These are phyloP conservation scores for Cryptocephalus moraei DNA, from an alignment of 2,888 invertebrate species.

Conservation along the genomic window DNA sequence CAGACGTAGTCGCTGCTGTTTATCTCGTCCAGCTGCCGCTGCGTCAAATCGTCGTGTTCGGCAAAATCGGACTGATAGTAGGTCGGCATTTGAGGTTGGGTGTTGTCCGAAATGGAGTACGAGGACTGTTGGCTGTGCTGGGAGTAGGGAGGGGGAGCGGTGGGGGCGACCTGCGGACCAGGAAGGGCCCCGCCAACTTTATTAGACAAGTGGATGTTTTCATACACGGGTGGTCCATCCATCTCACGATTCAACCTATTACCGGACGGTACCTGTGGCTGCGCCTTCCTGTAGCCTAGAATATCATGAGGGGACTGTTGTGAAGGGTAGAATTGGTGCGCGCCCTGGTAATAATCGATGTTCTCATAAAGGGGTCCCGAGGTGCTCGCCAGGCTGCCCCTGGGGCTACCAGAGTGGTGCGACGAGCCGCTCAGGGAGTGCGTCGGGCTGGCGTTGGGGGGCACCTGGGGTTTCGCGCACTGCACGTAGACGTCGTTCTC, in stretches of 20 bases:
- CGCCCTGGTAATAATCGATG: constrained; percentile 57
- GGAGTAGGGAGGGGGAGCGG: constrained; percentile 25
- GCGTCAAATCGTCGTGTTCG: constrained; percentile 18
- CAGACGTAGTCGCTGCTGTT: constrained; percentile 76
- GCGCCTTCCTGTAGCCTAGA: constrained; percentile 60
- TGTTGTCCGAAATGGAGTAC: constrained; percentile 23
- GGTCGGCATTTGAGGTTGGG: constrained; percentile 17
- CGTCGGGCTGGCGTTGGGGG: constrained; percentile 42
- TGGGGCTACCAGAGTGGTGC: constrained; percentile 44
- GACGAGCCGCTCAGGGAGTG: constrained; percentile 51
- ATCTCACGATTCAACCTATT: constrained; percentile 36
- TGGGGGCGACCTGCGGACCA: constrained; percentile 36
- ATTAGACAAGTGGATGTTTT: constrained; percentile 31
- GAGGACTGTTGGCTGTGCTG: constrained; percentile 21
- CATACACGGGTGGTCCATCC: constrained; percentile 45
- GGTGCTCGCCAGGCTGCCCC: constrained; percentile 30
- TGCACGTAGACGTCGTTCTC: constrained; percentile 38
- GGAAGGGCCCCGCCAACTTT: constrained; percentile 29
- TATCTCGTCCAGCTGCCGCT: constrained; percentile 52
- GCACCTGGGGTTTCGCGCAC: constrained; percentile 35
- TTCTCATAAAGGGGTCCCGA: constrained; percentile 66
- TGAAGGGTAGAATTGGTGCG: constrained; percentile 31
- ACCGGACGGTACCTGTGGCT: constrained; percentile 68
- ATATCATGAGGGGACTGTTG: constrained; percentile 38
- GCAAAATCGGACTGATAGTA: constrained; percentile 5